phyloP scores from a whole-genome alignment of 1,140 invertebrate genomes.

The Charaxes varanes region DNA sequence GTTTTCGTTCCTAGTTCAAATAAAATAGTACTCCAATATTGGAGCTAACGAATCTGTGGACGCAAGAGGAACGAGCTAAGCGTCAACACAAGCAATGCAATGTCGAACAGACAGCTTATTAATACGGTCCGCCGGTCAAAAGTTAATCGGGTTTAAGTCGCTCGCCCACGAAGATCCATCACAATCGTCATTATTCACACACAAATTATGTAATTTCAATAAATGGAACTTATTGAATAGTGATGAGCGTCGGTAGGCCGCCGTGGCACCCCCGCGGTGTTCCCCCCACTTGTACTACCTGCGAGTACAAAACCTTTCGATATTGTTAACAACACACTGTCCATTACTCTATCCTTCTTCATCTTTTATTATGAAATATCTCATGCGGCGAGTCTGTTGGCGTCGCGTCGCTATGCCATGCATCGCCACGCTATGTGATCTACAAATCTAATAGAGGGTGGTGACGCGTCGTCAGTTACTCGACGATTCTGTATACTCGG shows the following conservation, averaged over 20 bases:
- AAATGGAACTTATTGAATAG: slow-evolving; percentile 74
- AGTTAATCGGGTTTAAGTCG: slow-evolving; percentile 71
- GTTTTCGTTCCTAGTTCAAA: too few species aligned
- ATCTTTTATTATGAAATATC: neutral
- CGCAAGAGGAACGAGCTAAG: slow-evolving; percentile 14
- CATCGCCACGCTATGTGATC: too few species aligned
- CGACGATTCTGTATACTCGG: too few species aligned
- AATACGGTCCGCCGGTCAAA: slow-evolving; percentile 66
- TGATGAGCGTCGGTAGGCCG: slow-evolving; percentile 69
- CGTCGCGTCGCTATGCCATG: too few species aligned
- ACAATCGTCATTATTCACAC: slow-evolving; percentile 73
- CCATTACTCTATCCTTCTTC: slow-evolving; percentile 24
- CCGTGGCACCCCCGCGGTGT: slow-evolving; percentile 48
- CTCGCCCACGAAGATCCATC: slow-evolving; percentile 72
- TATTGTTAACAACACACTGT: slow-evolving; percentile 12
- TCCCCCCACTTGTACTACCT: slow-evolving; percentile 25
- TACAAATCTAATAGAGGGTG: too few species aligned
- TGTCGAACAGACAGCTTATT: slow-evolving; percentile 62
- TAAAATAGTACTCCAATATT: too few species aligned
- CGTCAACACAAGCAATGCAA: slow-evolving; percentile 28
- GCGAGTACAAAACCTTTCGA: slow-evolving; percentile 22
- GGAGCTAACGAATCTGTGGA: neutral
- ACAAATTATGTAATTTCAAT: slow-evolving; percentile 74
- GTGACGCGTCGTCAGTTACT: too few species aligned
- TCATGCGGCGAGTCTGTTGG: too few species aligned